Evolutionary conservation across 2,888 invertebrate genomes (phyloP).

Genomic region (Leucania comma): DNA sequence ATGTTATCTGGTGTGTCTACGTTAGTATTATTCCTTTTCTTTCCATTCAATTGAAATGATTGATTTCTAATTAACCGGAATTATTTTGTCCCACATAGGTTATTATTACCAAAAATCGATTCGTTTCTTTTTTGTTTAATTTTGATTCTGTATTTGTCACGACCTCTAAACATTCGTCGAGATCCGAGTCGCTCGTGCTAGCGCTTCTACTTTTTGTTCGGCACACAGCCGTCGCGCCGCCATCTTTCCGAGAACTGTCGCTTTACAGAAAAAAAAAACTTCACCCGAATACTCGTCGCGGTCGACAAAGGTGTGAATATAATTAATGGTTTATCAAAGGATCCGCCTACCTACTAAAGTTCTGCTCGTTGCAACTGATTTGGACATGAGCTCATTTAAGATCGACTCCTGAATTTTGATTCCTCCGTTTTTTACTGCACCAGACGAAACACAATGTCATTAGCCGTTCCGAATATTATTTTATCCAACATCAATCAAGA

Average conservation of each 20-base stretch:
- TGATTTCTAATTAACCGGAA: slow-evolving; percentile 32
- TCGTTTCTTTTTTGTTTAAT: slow-evolving; percentile 56
- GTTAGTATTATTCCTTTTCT: slow-evolving; percentile 12
- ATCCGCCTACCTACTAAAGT: slow-evolving; percentile 75
- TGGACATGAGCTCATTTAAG: slow-evolving; percentile 74
- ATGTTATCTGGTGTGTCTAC: neutral
- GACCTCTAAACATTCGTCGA: slow-evolving; percentile 75
- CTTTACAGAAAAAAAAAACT: slow-evolving; percentile 71
- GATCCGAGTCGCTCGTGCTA: slow-evolving; percentile 80
- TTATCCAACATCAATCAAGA: slow-evolving; percentile 74
- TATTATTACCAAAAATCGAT: slow-evolving; percentile 51
- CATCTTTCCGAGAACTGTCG: slow-evolving; percentile 85
- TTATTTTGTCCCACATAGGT: slow-evolving; percentile 29
- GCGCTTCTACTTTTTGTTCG: slow-evolving; percentile 79
- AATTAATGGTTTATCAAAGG: slow-evolving; percentile 88
- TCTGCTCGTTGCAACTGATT: slow-evolving; percentile 70
- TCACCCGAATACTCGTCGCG: slow-evolving; percentile 71
- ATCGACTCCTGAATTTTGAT: slow-evolving; percentile 61
- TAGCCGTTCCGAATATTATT: slow-evolving; percentile 67
- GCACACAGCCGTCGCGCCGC: slow-evolving; percentile 70
- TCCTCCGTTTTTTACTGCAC: slow-evolving; percentile 54
- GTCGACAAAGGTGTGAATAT: slow-evolving; percentile 88
- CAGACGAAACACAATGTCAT: slow-evolving; percentile 57
- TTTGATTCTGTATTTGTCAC: slow-evolving; percentile 72
- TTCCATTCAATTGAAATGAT: slow-evolving; percentile 28